A percentile compares a stretch with the other conserved stretches of the same genome.
These are phyloP conservation scores for Betta splendens DNA, from an alignment of 2,797 vertebrate species.

Conservation along the genomic window DNA sequence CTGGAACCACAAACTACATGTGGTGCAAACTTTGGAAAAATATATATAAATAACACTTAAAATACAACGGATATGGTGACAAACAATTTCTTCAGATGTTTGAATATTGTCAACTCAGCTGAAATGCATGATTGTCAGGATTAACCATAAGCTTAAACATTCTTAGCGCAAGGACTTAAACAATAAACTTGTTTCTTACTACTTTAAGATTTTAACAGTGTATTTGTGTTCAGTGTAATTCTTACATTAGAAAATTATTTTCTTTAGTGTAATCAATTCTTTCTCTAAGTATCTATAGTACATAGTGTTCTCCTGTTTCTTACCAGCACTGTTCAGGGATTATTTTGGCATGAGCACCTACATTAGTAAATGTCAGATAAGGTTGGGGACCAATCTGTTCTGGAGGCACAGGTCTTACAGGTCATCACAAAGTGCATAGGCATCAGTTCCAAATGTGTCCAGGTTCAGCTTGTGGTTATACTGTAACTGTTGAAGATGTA, in stretches of 20 bases:
- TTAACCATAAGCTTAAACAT: slow-evolving; percentile 56
- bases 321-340: slow-evolving; percentile 22
- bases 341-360: slow-evolving; percentile 70
- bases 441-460: slow-evolving; percentile 45
- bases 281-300: slow-evolving; percentile 32
- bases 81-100: slow-evolving; percentile 43
- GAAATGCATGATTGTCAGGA: slow-evolving; percentile 69
- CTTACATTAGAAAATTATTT: slow-evolving; percentile 24
- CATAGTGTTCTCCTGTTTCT: slow-evolving; percentile 63
- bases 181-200: slow-evolving; percentile 30
- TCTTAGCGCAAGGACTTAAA: slow-evolving; percentile 36
- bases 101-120: slow-evolving; percentile 41
- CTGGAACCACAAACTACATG: slow-evolving; percentile 15
- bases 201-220: slow-evolving; percentile 15
- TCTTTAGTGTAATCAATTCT: slow-evolving; percentile 67
- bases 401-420: slow-evolving; percentile 43
- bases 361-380: slow-evolving; percentile 26
- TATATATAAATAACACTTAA: slow-evolving; percentile 74
- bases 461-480: slow-evolving; percentile 20
- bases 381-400: slow-evolving; percentile 16
- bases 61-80: slow-evolving; percentile 48
- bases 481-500: slow-evolving; percentile 24
- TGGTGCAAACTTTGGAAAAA: slow-evolving; percentile 36
- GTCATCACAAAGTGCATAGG: slow-evolving; percentile 57
- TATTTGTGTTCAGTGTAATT: slow-evolving; percentile 33